Conservation (phyloP, 1,140 invertebrate species). For the Nephila pilipes region DNA sequence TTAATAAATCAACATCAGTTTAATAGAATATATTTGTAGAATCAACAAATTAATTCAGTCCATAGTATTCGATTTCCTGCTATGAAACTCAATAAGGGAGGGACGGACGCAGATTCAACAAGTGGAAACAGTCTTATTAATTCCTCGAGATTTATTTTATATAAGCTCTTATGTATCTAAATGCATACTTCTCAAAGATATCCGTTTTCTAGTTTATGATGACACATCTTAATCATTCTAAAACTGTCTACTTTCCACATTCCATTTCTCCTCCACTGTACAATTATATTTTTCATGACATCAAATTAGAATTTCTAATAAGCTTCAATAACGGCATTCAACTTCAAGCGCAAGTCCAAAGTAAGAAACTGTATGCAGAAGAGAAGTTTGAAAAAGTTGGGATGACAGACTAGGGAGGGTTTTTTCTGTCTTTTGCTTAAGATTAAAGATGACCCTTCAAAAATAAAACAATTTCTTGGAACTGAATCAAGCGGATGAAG, state of each 20-base stretch:
- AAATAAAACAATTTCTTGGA: conserved; percentile 17
- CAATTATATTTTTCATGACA: not conserved
- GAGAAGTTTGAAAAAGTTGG: not conserved
- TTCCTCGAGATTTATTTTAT: not conserved
- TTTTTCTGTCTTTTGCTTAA: not conserved
- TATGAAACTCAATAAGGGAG: not conserved
- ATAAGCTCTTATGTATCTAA: not conserved
- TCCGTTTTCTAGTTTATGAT: not conserved
- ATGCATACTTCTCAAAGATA: not conserved
- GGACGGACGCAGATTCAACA: not conserved
- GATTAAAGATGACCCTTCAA: conserved; percentile 54
- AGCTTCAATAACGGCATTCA: conserved; percentile 19
- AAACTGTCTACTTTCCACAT: not conserved
- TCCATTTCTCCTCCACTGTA: conserved; percentile 12
- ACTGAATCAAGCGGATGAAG: not conserved
- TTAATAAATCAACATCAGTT: too few relatives aligned
- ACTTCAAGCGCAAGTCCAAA: not conserved
- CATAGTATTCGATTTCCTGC: not conserved
- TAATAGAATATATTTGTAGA: too few relatives aligned
- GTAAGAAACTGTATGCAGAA: not conserved
- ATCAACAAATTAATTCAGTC: not conserved
- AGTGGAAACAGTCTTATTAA: not conserved
- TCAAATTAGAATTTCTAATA: conserved; percentile 47
- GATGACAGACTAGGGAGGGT: not conserved
- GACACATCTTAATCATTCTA: not conserved